Percentiles rank a stretch among this genome's conserved stretches.
phyloP scores from a whole-genome alignment of 2,888 invertebrate genomes.

The Emesis castigata region DNA sequence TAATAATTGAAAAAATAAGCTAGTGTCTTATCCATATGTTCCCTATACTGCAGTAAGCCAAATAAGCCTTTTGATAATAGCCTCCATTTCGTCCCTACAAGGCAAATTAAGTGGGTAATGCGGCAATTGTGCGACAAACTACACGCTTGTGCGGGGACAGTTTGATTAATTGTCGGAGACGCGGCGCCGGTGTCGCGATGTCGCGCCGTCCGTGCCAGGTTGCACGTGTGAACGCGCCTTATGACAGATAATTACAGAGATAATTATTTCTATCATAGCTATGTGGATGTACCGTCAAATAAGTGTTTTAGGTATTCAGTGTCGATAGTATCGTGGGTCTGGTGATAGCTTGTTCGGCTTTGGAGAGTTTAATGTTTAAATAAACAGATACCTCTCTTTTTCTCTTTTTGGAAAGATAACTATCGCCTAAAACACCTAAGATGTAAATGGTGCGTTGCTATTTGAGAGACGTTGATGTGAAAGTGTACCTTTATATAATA shows the following conservation, averaged over 20 bases:
- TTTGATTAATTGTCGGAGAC: constrained; percentile 70
- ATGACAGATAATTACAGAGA: constrained; percentile 56
- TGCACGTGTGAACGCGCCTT: constrained; percentile 73
- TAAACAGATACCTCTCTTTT: too few species aligned
- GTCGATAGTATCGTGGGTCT: too few species aligned
- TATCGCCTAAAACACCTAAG: too few species aligned
- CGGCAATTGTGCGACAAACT: constrained; percentile 12
- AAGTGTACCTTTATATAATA: too few species aligned
- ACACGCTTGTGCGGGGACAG: background rate
- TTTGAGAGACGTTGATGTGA: too few species aligned
- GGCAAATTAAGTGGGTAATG: constrained; percentile 9
- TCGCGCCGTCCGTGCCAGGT: constrained; percentile 54
- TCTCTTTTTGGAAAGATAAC: too few species aligned
- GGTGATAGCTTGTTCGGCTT: too few species aligned
- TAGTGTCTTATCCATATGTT: too few species aligned
- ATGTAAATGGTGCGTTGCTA: too few species aligned
- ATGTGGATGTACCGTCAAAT: background rate
- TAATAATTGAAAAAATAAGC: too few species aligned
- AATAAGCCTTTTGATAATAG: background rate
- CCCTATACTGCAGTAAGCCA: background rate
- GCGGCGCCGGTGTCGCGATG: constrained; percentile 72
- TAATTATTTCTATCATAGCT: background rate
- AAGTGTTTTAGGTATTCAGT: background rate
- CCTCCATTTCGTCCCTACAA: background rate
- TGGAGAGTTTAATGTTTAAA: too few species aligned